phyloP scores from a whole-genome alignment of 2,888 invertebrate species.

The Agrotis ipsilon region DNA sequence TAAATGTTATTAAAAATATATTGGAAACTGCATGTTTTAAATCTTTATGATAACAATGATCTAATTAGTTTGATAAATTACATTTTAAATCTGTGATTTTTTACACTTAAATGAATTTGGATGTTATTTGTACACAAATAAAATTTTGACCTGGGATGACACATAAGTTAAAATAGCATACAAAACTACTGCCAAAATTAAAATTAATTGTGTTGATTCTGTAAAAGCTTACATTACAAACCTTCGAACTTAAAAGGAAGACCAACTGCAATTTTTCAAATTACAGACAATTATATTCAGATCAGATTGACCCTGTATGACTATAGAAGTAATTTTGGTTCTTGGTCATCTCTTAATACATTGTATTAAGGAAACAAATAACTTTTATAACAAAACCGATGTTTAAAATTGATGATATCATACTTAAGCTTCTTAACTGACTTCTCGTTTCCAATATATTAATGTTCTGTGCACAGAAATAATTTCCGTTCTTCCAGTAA shows the following conservation, averaged over 20 bases:
- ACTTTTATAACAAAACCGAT: background rate
- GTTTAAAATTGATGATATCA: background rate
- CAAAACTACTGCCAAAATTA: background rate
- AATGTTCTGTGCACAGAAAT: no score
- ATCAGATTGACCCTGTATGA: constrained; percentile 32
- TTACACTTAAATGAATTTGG: no score
- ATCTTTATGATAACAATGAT: no score
- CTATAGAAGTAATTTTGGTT: constrained; percentile 24
- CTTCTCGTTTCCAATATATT: no score
- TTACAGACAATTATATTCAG: constrained; percentile 22
- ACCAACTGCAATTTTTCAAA: constrained; percentile 38
- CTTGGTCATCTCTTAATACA: constrained; percentile 16
- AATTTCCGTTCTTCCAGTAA: no score
- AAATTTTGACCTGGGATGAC: no score
- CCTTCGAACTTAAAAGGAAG: constrained; percentile 13
- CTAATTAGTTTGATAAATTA: no score
- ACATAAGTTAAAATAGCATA: no score
- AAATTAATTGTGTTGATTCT: background rate
- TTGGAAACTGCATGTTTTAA: no score
- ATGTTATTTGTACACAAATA: no score
- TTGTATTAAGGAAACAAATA: constrained; percentile 30
- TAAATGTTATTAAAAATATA: background rate
- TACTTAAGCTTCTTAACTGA: no score
- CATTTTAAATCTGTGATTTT: no score
- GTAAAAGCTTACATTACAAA: background rate